A percentile compares a stretch with the other conserved stretches of the same genome.
These are phyloP conservation scores for Agriopis leucophaearia DNA, from an alignment of 2,888 invertebrate species.

Conservation along the genomic window DNA sequence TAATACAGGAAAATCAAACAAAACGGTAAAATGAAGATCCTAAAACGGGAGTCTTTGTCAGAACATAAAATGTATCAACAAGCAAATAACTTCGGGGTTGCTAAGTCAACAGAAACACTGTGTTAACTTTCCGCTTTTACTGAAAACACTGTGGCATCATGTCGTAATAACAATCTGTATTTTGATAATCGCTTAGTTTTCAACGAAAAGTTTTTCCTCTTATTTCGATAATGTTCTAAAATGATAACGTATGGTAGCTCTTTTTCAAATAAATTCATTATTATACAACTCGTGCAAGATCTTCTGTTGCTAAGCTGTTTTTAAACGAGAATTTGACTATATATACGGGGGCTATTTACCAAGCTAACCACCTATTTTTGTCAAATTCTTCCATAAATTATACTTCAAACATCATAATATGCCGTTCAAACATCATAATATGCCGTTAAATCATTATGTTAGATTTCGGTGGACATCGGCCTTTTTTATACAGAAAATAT, in stretches of 20 bases:
- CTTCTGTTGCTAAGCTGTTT: background rate
- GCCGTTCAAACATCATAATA: no score
- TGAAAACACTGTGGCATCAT: constrained; percentile 6
- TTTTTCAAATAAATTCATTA: constrained; percentile 15
- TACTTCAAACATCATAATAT: no score
- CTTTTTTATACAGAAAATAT: background rate
- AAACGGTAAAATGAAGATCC: constrained; percentile 27
- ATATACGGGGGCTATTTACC: background rate
- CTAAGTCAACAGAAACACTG: constrained; percentile 26
- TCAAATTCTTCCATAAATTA: no score
- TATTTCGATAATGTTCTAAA: constrained; percentile 6
- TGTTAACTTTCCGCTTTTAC: background rate
- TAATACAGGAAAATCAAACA: constrained; percentile 21
- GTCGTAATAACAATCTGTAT: constrained; percentile 15
- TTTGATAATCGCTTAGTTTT: background rate
- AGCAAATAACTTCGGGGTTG: constrained; percentile 23
- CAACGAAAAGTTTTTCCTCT: background rate
- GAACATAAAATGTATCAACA: constrained; percentile 19
- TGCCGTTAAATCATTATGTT: no score
- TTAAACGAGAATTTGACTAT: background rate
- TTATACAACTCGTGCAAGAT: constrained; percentile 8
- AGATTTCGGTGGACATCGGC: background rate
- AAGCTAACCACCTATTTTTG: no score
- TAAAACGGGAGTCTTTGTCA: constrained; percentile 24
- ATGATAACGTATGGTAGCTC: background rate